Conservation (phyloP, 2,113 vertebrate species). For the human (Homo sapiens) region DNA sequence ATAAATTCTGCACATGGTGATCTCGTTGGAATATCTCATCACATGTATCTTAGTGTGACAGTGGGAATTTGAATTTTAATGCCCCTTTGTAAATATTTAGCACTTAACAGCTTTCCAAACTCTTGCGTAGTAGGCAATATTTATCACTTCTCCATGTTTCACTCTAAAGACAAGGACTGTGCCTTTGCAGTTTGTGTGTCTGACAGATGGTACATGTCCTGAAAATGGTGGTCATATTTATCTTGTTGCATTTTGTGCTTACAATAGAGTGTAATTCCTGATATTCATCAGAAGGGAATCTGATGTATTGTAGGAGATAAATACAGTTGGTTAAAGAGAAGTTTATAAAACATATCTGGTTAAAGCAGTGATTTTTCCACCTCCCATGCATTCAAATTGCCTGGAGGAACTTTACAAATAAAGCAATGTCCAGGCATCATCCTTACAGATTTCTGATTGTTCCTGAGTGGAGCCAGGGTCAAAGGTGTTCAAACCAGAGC, state of each 20-base stretch:
- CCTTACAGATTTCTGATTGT: fast-evolving
- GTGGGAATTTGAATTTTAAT: neutral
- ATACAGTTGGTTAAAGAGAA: fast-evolving
- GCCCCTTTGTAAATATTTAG: neutral
- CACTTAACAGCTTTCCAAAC: neutral
- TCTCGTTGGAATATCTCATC: neutral
- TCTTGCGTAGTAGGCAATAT: too few relatives aligned
- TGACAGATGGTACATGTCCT: neutral
- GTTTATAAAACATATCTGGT: neutral
- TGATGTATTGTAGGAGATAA: neutral
- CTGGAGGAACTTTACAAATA: neutral
- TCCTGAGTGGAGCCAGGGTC: fast-evolving
- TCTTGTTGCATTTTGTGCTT: too few relatives aligned
- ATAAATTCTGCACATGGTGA: neutral
- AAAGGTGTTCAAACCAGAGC: too few relatives aligned
- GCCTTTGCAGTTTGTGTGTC: too few relatives aligned
- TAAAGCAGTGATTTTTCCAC: neutral
- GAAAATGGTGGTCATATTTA: fast-evolving
- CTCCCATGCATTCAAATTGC: fast-evolving
- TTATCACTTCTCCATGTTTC: neutral
- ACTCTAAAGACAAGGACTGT: neutral
- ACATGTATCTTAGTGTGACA: fast-evolving
- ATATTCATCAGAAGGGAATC: too few relatives aligned
- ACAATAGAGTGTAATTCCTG: fast-evolving
- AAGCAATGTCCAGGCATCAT: neutral